These are phyloP conservation scores for Trachelus iudaicus DNA, from an alignment of 2,888 invertebrate genomes.

Conservation along the genomic window DNA sequence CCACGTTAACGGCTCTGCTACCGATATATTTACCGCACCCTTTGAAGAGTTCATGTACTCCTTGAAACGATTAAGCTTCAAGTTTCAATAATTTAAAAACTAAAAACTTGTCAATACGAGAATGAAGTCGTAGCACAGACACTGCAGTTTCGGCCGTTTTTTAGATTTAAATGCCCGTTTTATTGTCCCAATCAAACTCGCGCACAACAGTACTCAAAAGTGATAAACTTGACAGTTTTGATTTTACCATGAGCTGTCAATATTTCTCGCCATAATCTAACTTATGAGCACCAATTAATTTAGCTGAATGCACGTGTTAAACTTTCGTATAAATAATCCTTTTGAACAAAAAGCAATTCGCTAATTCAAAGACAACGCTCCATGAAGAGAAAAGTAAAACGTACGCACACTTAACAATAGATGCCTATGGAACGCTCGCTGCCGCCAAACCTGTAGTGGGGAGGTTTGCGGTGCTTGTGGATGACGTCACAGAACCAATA, in stretches of 20 bases:
- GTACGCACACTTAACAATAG: neutral
- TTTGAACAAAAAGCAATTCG: neutral
- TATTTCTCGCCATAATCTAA: neutral
- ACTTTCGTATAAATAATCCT: neutral
- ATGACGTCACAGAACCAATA: neutral
- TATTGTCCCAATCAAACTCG: conserved; percentile 18
- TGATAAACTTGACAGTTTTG: neutral
- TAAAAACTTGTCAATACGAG: neutral
- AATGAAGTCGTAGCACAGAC: neutral
- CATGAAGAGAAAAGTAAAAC: neutral
- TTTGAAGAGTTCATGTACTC: neutral
- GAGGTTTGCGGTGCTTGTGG: neutral
- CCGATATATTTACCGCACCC: neutral
- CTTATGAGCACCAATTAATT: neutral
- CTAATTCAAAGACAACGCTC: neutral
- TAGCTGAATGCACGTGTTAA: neutral
- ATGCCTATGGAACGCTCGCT: neutral
- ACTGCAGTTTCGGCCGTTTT: conserved; percentile 42
- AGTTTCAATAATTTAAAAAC: neutral
- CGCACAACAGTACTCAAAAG: neutral
- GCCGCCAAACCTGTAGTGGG: neutral
- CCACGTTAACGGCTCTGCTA: neutral
- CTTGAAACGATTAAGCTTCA: neutral
- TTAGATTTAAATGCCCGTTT: conserved; percentile 55
- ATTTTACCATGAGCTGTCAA: neutral